These are phyloP conservation scores for Stictocephala bisonia DNA, from an alignment of 2,888 invertebrate genomes.

Conservation along the genomic window DNA sequence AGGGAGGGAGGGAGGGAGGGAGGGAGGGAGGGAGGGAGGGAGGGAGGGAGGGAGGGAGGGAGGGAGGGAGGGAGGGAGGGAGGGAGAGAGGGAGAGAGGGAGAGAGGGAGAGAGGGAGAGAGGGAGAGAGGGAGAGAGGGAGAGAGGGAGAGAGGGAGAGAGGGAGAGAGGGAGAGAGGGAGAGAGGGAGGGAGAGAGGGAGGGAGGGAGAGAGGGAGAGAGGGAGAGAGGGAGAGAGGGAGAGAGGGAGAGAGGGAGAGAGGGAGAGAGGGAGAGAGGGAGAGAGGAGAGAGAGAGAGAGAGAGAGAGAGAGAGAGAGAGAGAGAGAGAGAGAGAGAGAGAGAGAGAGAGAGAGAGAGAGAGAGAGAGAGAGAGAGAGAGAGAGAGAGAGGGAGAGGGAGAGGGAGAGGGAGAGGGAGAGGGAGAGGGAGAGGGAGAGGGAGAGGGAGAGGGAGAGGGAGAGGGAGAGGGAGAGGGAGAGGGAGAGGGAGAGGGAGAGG, in stretches of 20 bases:
- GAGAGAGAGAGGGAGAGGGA: not conserved
- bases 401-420: conserved; percentile 8
- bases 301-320: not conserved
- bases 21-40: not conserved
- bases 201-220: conserved; percentile 3
- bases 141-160: not conserved
- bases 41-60: not conserved
- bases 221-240: not conserved
- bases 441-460: not conserved
- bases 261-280: not conserved
- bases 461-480: conserved; percentile 2
- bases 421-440: not conserved
- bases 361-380: conserved; percentile 17
- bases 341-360: not conserved
- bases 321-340: conserved; percentile 2
- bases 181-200: not conserved
- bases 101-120: not conserved
- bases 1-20: not conserved
- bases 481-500: conserved; percentile 1
- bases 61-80: not conserved
- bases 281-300: not conserved
- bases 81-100: conserved; percentile 6
- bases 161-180: not conserved
- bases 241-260: conserved; percentile 1
- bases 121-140: not conserved